These are phyloP conservation scores for Lagopus leucura DNA, from an alignment of 2,113 vertebrate genomes.

Conservation along the genomic window DNA sequence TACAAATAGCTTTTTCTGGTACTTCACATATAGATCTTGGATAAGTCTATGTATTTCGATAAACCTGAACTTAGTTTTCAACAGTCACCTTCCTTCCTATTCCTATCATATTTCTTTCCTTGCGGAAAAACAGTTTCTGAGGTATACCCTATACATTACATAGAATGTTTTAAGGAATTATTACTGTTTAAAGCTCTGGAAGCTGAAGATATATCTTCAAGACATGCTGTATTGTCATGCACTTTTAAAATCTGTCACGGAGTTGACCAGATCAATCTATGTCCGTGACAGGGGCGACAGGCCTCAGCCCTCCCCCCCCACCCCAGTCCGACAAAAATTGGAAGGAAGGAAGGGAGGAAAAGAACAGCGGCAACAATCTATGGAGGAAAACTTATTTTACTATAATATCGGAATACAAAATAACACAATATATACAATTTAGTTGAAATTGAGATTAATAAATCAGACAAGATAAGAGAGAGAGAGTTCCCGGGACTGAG, in stretches of 20 bases:
- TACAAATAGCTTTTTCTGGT: not conserved
- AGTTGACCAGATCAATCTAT: no score
- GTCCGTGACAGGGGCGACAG: no score
- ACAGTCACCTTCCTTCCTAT: not conserved
- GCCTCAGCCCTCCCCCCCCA: no score
- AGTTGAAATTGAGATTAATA: no score
- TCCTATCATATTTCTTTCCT: not conserved
- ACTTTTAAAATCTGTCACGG: not conserved
- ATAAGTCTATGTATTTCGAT: not conserved
- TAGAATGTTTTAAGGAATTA: not conserved
- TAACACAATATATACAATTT: no score
- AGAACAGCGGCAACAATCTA: no score
- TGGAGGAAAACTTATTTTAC: no score
- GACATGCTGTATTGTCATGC: not conserved
- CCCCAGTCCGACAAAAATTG: no score
- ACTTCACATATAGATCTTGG: not conserved
- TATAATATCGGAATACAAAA: no score
- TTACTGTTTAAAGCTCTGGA: not conserved
- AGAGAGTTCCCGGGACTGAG: no score
- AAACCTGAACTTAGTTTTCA: not conserved
- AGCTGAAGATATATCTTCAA: not conserved
- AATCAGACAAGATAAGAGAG: no score
- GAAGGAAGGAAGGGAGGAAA: no score
- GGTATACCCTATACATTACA: not conserved
- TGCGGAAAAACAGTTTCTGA: not conserved